Percentiles rank a stretch among this genome's conserved stretches.
Evolutionary conservation across 1,140 invertebrate species (phyloP).

Genomic region (Trichonephila clavipes): DNA sequence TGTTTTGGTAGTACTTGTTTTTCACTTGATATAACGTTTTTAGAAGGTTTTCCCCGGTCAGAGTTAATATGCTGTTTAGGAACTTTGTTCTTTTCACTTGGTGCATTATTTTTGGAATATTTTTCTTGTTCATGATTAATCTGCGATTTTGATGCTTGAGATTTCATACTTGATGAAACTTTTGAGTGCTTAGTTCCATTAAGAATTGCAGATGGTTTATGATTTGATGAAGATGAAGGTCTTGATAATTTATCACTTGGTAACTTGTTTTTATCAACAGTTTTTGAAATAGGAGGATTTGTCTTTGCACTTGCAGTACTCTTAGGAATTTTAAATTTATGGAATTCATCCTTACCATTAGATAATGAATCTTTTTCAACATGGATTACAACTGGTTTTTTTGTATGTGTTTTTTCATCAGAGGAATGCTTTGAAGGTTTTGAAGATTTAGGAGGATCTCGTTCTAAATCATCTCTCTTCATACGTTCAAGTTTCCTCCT

Average conservation of each 20-base stretch:
- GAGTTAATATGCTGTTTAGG: background rate
- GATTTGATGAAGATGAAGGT: background rate
- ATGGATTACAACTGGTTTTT: constrained; percentile 43
- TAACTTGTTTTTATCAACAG: background rate
- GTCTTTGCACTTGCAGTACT: background rate
- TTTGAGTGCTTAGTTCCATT: background rate
- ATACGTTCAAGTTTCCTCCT: constrained; percentile 60
- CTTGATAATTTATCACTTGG: background rate
- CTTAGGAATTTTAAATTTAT: constrained; percentile 68
- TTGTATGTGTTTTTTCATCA: background rate
- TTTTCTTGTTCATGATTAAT: background rate
- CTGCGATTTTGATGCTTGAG: background rate
- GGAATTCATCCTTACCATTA: background rate
- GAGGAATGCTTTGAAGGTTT: constrained; percentile 37
- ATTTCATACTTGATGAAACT: background rate
- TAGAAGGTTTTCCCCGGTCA: background rate
- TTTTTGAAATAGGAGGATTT: background rate
- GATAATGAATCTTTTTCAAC: background rate
- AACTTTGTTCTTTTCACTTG: background rate
- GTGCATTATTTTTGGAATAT: background rate
- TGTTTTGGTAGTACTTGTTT: background rate
- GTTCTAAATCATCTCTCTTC: constrained; percentile 29
- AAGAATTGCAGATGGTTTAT: background rate
- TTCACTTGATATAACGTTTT: background rate
- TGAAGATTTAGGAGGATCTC: background rate